Conservation (phyloP, 2,797 vertebrate genomes). For the Galago senegalensis region DNA sequence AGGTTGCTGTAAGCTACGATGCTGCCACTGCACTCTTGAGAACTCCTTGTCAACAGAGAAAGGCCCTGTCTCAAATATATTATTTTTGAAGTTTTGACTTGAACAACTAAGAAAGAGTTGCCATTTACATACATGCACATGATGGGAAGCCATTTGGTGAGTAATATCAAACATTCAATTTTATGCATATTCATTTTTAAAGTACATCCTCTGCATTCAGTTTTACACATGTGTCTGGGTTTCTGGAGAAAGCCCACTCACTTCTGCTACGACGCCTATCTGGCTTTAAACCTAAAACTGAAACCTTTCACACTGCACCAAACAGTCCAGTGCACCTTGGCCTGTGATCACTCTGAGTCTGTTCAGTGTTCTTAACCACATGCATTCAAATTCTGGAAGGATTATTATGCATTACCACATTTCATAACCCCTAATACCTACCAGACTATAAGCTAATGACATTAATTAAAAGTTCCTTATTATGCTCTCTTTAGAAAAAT, state of each 20-base stretch:
- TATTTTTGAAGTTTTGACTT: background rate
- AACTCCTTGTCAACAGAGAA: background rate
- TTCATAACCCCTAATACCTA: constrained; percentile 27
- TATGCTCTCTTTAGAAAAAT: constrained; percentile 33
- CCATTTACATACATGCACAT: background rate
- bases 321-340: background rate
- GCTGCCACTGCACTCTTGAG: background rate
- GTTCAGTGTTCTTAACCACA: background rate
- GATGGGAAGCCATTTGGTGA: background rate
- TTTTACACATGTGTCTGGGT: background rate
- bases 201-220: background rate
- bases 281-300: constrained; percentile 9
- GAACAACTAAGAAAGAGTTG: background rate
- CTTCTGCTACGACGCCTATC: background rate
- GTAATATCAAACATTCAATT: background rate
- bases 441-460: constrained; percentile 29
- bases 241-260: background rate
- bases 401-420: constrained; percentile 50
- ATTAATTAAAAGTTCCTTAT: constrained; percentile 63
- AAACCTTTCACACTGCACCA: background rate
- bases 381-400: background rate
- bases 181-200: background rate
- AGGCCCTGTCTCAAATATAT: background rate
- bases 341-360: background rate
- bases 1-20: background rate